Conservation (phyloP, 1,140 invertebrate species). For the Ridgeia piscesae region DNA sequence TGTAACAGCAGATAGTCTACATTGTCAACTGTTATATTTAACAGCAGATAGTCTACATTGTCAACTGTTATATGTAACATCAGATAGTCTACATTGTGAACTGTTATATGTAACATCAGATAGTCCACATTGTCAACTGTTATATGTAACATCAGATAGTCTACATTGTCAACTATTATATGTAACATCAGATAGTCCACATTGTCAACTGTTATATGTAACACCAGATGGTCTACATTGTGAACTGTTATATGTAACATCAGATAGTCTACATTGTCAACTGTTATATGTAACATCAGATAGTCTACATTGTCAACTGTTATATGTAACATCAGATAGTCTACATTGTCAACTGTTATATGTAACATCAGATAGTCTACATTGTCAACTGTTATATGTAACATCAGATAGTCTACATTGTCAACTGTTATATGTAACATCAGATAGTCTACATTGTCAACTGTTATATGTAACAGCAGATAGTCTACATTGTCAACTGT, state of each 20-base stretch:
- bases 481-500: constrained; percentile 64
- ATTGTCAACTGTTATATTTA: neutral
- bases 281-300: constrained; percentile 38
- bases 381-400: neutral
- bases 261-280: too few species aligned
- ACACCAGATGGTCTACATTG: neutral
- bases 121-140: constrained; percentile 64
- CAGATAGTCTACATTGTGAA: neutral
- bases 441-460: neutral
- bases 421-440: constrained; percentile 56
- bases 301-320: neutral
- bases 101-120: too few species aligned
- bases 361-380: neutral
- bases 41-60: too few species aligned
- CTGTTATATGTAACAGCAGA: too few species aligned
- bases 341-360: constrained; percentile 61
- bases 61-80: constrained; percentile 56
- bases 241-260: too few species aligned
- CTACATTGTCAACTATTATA: neutral
- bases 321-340: too few species aligned
- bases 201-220: constrained; percentile 58
- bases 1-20: neutral
- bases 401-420: too few species aligned
- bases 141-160: neutral
- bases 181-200: too few species aligned